A percentile compares a stretch with the other conserved stretches of the same genome.
Conservation (phyloP, 2,888 invertebrate genomes). For the Lycia hirtaria region DNA sequence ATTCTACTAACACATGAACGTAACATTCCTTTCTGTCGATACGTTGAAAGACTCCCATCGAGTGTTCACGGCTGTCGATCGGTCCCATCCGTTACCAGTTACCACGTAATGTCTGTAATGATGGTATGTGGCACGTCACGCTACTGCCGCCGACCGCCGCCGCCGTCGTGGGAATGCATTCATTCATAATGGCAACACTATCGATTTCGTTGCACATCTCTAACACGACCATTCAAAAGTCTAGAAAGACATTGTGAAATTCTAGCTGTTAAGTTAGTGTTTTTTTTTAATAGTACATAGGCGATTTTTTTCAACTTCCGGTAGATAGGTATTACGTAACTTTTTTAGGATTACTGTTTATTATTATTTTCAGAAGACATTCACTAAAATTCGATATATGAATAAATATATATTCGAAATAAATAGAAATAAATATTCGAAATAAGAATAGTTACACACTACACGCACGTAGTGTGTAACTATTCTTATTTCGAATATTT, state of each 20-base stretch:
- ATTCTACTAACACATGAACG: too few species aligned
- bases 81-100: conserved; percentile 27
- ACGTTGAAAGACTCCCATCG: neutral
- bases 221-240: conserved; percentile 6
- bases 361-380: too few species aligned
- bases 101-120: conserved; percentile 31
- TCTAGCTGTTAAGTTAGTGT: neutral
- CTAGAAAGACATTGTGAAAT: neutral
- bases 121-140: conserved; percentile 32
- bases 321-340: too few species aligned
- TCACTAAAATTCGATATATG: too few species aligned
- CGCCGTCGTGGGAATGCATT: conserved; percentile 32
- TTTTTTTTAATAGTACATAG: too few species aligned
- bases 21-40: neutral
- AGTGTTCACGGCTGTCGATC: conserved; percentile 19
- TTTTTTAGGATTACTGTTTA: too few species aligned
- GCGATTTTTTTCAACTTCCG: too few species aligned
- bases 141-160: conserved; percentile 22
- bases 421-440: too few species aligned
- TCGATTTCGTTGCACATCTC: conserved; percentile 23
- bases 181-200: conserved; percentile 27
- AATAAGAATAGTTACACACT: too few species aligned
- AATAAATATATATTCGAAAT: too few species aligned
- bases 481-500: too few species aligned
- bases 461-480: too few species aligned